A percentile compares a stretch with the other conserved stretches of the same genome.
These are phyloP conservation scores for Thalassarche chlororhynchos DNA, from an alignment of 2,113 vertebrate species.

Conservation along the genomic window DNA sequence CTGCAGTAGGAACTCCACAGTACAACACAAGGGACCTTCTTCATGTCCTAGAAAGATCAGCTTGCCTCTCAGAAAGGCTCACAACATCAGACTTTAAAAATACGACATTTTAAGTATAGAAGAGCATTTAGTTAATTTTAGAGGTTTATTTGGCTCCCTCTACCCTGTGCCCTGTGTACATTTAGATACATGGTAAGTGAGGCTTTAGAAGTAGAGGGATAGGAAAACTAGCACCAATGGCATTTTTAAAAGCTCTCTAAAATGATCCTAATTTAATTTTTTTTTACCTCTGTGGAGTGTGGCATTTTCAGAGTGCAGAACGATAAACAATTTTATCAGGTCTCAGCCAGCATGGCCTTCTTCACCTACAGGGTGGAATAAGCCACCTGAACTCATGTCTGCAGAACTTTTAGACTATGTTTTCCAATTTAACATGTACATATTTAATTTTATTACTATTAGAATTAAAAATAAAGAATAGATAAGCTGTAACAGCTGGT, in stretches of 20 bases:
- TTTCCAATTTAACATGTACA: neutral
- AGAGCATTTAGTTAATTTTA: neutral
- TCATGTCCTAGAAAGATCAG: neutral
- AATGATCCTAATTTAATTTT: neutral
- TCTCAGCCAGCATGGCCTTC: neutral
- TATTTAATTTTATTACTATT: neutral
- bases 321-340: neutral
- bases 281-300: neutral
- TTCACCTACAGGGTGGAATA: neutral
- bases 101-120: neutral
- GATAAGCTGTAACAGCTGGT: neutral
- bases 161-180: neutral
- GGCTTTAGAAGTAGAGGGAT: neutral
- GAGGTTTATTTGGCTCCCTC: neutral
- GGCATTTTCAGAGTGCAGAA: neutral
- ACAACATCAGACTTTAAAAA: neutral
- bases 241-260: neutral
- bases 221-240: neutral
- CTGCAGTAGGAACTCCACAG: neutral
- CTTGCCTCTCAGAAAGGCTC: neutral
- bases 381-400: neutral
- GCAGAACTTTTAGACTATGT: neutral
- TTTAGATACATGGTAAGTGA: neutral
- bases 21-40: neutral
- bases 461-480: neutral